phyloP scores from a whole-genome alignment of 2,888 invertebrate species.

The Crematogaster levior region DNA sequence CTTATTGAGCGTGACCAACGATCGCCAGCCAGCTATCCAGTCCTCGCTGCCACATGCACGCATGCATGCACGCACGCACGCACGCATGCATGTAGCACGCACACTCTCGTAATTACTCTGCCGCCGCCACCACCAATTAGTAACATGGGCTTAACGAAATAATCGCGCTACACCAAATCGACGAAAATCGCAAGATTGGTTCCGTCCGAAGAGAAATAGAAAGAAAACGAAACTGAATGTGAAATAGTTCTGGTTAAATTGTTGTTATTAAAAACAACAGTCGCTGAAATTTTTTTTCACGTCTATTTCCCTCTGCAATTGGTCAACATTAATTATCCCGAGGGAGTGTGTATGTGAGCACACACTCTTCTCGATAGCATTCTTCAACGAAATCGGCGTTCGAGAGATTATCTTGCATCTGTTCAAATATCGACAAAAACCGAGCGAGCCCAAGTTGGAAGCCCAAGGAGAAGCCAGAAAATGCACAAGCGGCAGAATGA shows the following conservation, averaged over 20 bases:
- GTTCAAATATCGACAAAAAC: constrained; percentile 67
- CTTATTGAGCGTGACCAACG: constrained; percentile 72
- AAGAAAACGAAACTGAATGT: background rate
- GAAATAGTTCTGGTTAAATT: background rate
- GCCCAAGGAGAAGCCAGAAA: constrained; percentile 13
- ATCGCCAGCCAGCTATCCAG: constrained; percentile 36
- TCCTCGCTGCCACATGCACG: constrained; percentile 32
- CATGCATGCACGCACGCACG: background rate
- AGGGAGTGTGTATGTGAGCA: constrained; percentile 3
- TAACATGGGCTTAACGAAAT: constrained; percentile 67
- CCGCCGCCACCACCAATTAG: constrained; percentile 70
- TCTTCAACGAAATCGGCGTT: constrained; percentile 42
- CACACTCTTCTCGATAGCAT: background rate
- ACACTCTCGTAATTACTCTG: constrained; percentile 67
- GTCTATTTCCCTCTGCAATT: background rate
- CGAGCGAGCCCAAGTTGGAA: background rate
- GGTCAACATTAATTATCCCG: constrained; percentile 24
- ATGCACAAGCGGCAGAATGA: background rate
- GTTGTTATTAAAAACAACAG: background rate
- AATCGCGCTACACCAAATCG: constrained; percentile 56
- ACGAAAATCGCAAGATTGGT: constrained; percentile 46
- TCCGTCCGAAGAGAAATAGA: background rate
- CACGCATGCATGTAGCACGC: constrained; percentile 21
- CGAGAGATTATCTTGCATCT: constrained; percentile 61
- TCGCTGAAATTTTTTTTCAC: background rate